Percentiles rank a stretch among this genome's conserved stretches.
Conservation (phyloP, 2,888 invertebrate genomes). For the Tineola bisselliella region DNA sequence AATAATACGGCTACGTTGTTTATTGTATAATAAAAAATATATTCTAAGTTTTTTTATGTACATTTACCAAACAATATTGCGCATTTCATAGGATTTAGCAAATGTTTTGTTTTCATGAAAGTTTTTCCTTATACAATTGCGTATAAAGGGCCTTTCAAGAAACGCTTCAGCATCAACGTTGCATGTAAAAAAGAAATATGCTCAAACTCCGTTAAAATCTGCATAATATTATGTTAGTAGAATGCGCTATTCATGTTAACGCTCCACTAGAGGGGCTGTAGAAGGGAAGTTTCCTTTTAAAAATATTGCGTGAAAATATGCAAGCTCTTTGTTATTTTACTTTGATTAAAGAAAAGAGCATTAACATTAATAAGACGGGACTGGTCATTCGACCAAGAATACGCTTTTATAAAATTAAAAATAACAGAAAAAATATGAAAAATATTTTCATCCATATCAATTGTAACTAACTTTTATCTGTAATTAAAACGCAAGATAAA, state of each 20-base stretch:
- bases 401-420: too few species aligned
- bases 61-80: too few species aligned
- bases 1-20: too few species aligned
- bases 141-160: not conserved
- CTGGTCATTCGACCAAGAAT: not conserved
- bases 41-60: too few species aligned
- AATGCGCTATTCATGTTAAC: constrained; percentile 26
- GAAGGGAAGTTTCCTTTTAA: constrained; percentile 29
- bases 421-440: too few species aligned
- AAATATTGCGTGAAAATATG: constrained; percentile 39
- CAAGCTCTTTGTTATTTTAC: constrained; percentile 11
- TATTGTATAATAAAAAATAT: too few species aligned
- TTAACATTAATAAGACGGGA: not conserved
- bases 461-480: too few species aligned
- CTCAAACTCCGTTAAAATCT: constrained; percentile 1
- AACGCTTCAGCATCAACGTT: not conserved
- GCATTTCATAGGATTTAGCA: too few species aligned
- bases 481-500: too few species aligned
- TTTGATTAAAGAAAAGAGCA: constrained; percentile 2
- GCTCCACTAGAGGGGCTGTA: constrained; percentile 27
- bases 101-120: not conserved
- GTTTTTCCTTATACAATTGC: not conserved
- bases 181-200: constrained; percentile 6
- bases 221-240: constrained; percentile 14
- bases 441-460: too few species aligned